Base-by-base conservation (phyloP, 2,888 invertebrate genomes). In the Ellobium chinense region DNA sequence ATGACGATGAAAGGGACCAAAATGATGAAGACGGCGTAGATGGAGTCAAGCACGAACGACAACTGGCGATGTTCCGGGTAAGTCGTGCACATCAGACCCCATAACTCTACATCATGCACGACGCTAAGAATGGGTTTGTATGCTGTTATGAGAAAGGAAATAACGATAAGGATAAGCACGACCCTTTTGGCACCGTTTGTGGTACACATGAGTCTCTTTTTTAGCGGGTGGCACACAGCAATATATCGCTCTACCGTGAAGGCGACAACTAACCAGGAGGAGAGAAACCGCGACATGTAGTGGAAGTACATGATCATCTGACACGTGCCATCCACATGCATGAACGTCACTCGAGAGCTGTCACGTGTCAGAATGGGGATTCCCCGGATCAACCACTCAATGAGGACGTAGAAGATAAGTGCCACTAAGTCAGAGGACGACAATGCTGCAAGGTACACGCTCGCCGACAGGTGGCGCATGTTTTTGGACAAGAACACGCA, bases 391-490 rank as follows among this genome's bases (percentile, higher is more conserved):
- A 92, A 72, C 92, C 92, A 92, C 70, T 92, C 91, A 56, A 91
- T 80, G 29, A 91, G 85, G 9, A 92, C 91, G 81, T 90, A 92
- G 62, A 97, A 94, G 1, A 96, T 92, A 18, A 95, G 95, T 0
- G 95, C 89, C 24, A 97, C 92, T 87, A 96, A 96, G 3, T 96
- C 94, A 0, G 96, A 96, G 90, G 96, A 96, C 81, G 97, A 96
- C 70, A 97, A 92, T 0, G 96, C 96, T 0, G 96, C 95, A 81
- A 97, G 93, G 91, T 97, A 97, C 85, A 95, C 95, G 83, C 96
- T 96, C 0, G 97, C 96, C 0, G 97, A 96, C 74, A 91, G 86
- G 2, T 86, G 82, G 14, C 96, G 94, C 83, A 95, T 94, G 46
- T 95, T 94, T 78, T 97, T 93, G 84, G 96, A 96, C 54, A 96